Evolutionary conservation across 2,113 vertebrate genomes (phyloP).

Genomic region (Isichthys henryi): DNA sequence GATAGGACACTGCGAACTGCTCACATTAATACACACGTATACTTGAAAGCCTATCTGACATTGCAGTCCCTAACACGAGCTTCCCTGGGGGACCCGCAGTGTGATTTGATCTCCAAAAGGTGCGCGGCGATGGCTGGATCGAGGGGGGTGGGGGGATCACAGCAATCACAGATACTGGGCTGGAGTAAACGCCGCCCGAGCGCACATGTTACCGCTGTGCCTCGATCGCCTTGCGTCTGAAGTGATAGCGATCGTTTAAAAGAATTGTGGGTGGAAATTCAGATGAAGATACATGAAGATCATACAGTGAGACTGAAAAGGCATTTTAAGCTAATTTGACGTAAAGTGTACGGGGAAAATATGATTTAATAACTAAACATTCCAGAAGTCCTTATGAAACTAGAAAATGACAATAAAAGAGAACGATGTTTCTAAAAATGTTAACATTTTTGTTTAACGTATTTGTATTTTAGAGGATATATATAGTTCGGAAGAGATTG

Average conservation of each 20-base stretch:
- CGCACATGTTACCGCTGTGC: not conserved
- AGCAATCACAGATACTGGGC: not conserved
- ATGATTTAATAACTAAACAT: not conserved
- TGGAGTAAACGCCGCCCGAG: not conserved
- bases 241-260: not conserved
- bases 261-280: not conserved
- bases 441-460: not conserved
- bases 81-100: not conserved
- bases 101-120: not conserved
- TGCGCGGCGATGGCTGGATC: not conserved
- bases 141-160: not conserved
- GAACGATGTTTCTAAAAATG: not conserved
- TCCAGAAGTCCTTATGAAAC: not conserved
- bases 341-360: not conserved
- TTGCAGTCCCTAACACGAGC: not conserved
- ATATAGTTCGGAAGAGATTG: slow-evolving; percentile 73
- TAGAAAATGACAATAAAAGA: not conserved
- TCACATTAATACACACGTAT: not conserved
- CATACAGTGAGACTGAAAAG: not conserved
- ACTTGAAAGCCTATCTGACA: not conserved
- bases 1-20: not conserved
- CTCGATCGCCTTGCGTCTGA: not conserved
- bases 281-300: not conserved
- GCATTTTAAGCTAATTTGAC: not conserved
- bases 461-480: slow-evolving; percentile 68